Conservation (phyloP, 2,113 vertebrate species). For the Cardinalis cardinalis region DNA sequence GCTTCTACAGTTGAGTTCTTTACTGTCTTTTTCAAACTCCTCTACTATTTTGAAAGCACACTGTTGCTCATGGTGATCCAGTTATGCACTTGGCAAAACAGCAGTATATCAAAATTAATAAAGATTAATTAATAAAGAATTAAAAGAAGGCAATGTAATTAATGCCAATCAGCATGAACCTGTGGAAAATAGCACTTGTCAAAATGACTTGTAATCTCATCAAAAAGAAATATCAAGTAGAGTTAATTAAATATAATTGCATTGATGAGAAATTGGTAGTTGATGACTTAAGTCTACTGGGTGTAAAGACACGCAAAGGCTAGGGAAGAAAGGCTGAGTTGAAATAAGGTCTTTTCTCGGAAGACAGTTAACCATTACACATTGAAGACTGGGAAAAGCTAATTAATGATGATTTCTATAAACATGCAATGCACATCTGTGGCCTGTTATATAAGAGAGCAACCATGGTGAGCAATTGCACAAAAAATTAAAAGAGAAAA, state of each 20-base stretch:
- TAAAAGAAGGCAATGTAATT: constrained; percentile 43
- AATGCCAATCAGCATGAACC: constrained; percentile 36
- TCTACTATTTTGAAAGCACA: not conserved
- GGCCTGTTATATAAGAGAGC: not conserved
- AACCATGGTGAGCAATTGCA: rapidly evolving
- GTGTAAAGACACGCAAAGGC: not conserved
- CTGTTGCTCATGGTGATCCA: not conserved
- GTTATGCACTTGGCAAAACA: not conserved
- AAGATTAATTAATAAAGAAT: constrained; percentile 54
- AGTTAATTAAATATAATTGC: constrained; percentile 58
- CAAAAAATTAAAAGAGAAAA: not conserved
- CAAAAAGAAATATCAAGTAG: constrained; percentile 47
- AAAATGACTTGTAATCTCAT: constrained; percentile 53
- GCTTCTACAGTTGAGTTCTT: not conserved
- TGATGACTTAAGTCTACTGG: not conserved
- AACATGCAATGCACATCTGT: not conserved
- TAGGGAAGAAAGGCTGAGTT: not conserved
- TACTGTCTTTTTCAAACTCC: not conserved
- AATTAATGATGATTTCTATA: not conserved
- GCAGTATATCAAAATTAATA: constrained; percentile 22
- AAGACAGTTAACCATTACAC: not conserved
- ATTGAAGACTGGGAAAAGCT: not conserved
- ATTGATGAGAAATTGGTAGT: constrained; percentile 6
- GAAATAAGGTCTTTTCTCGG: not conserved
- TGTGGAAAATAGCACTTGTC: constrained; percentile 36